A percentile compares a stretch with the other conserved stretches of the same genome.
These are phyloP conservation scores for Watsonalla binaria DNA, from an alignment of 2,888 invertebrate genomes.

Conservation along the genomic window DNA sequence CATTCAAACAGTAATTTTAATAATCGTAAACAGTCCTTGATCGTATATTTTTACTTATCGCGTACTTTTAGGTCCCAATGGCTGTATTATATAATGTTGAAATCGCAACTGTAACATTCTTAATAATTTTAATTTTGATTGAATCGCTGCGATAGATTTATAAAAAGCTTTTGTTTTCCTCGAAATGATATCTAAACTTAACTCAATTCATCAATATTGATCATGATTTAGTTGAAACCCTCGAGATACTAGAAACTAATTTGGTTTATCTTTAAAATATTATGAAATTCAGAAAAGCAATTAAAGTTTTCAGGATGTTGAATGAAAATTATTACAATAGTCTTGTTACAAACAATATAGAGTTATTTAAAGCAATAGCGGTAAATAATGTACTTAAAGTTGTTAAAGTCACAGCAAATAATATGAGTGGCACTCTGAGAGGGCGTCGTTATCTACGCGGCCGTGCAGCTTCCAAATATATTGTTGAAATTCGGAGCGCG, in stretches of 20 bases:
- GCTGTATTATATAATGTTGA: constrained; percentile 22
- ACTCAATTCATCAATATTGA: background rate
- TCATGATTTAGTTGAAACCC: background rate
- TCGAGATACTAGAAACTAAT: too few relatives aligned
- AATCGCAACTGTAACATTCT: too few relatives aligned
- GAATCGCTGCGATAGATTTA: constrained; percentile 40
- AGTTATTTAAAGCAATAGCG: constrained; percentile 24
- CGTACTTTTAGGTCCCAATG: too few relatives aligned
- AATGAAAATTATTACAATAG: too few relatives aligned
- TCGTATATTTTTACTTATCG: too few relatives aligned
- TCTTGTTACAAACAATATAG: constrained; percentile 2
- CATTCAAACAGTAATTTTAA: too few relatives aligned
- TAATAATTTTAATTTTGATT: constrained; percentile 53
- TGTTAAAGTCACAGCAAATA: constrained; percentile 35
- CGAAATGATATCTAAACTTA: constrained; percentile 31
- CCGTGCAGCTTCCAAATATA: constrained; percentile 9
- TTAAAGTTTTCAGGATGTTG: too few relatives aligned
- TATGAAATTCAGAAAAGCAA: too few relatives aligned
- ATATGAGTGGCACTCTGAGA: constrained; percentile 27
- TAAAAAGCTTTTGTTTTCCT: constrained; percentile 63
- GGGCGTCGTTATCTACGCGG: constrained; percentile 1
- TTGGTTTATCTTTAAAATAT: too few relatives aligned
- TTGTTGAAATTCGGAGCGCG: constrained; percentile 39
- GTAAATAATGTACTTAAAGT: constrained; percentile 44
- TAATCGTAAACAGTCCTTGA: too few relatives aligned